A percentile compares a stretch with the other conserved stretches of the same genome.
phyloP scores from a whole-genome alignment of 2,888 invertebrate species.

The Troides helena region DNA sequence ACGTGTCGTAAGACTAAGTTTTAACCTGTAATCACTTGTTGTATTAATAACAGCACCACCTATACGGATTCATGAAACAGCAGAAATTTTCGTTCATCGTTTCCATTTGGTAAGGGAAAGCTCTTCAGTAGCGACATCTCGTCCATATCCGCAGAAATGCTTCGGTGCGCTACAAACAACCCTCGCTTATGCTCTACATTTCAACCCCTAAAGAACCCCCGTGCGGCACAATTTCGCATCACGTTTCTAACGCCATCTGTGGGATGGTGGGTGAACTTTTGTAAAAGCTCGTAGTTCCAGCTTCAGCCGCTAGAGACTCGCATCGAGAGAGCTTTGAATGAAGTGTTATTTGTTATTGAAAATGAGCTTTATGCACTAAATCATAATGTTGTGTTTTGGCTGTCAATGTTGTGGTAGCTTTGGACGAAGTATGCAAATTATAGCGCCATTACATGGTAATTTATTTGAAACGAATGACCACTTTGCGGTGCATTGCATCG shows the following conservation, averaged over 20 bases:
- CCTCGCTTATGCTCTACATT: constrained; percentile 44
- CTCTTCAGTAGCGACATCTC: constrained; percentile 50
- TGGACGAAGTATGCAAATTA: constrained; percentile 77
- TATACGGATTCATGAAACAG: neutral
- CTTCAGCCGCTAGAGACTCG: constrained; percentile 55
- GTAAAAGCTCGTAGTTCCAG: constrained; percentile 62
- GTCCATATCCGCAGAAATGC: constrained; percentile 34
- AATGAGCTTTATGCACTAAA: constrained; percentile 40
- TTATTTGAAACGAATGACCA: constrained; percentile 81
- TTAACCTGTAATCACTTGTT: neutral
- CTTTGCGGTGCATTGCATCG: constrained; percentile 78
- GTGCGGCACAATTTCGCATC: constrained; percentile 38
- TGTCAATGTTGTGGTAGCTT: constrained; percentile 43
- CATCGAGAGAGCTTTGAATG: constrained; percentile 69
- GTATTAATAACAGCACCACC: constrained; percentile 1
- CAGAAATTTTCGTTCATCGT: neutral
- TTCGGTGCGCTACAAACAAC: constrained; percentile 35
- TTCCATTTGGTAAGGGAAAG: neutral
- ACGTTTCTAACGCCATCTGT: constrained; percentile 63
- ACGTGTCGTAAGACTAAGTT: neutral
- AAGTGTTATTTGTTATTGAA: constrained; percentile 43
- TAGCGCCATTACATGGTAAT: constrained; percentile 79
- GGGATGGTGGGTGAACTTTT: constrained; percentile 61
- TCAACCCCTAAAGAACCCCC: constrained; percentile 50
- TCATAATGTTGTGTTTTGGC: constrained; percentile 52